These are phyloP conservation scores for Apotomis capreana DNA, from an alignment of 2,888 invertebrate genomes.

Conservation along the genomic window DNA sequence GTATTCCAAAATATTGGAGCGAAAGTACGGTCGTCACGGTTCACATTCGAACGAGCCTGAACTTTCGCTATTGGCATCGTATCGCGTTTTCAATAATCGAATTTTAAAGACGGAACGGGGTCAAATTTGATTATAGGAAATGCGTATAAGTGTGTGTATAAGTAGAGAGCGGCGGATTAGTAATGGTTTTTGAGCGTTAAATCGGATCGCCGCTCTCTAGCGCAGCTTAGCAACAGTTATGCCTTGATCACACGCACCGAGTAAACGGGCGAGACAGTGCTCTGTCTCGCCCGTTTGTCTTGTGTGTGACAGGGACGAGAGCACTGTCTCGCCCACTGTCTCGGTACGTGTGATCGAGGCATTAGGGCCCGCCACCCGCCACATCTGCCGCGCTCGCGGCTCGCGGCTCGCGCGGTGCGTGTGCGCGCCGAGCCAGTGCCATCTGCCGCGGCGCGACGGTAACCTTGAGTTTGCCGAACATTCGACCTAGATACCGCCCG, in stretches of 20 bases:
- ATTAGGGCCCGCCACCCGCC: no score
- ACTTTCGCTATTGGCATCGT: conserved; percentile 38
- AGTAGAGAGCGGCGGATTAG: conserved; percentile 50
- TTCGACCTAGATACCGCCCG: conserved; percentile 32
- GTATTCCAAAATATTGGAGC: not conserved
- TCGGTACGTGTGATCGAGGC: no score
- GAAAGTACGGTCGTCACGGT: not conserved
- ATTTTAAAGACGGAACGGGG: conserved; percentile 22
- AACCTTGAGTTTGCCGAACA: conserved; percentile 28
- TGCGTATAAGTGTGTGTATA: conserved; percentile 50
- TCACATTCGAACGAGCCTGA: conserved; percentile 13
- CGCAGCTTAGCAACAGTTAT: conserved; percentile 36
- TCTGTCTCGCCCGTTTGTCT: no score
- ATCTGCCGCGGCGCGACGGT: conserved; percentile 27
- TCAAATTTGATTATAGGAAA: conserved; percentile 44
- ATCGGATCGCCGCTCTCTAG: conserved; percentile 30
- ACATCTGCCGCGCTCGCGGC: no score
- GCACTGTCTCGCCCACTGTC: no score
- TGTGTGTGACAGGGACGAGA: no score
- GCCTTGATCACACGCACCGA: not conserved
- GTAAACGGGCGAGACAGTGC: no score
- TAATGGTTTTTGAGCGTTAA: conserved; percentile 23
- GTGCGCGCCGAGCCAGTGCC: conserved; percentile 13
- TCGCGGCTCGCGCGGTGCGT: no score
- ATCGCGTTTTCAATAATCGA: conserved; percentile 36